Percentiles rank a stretch among this genome's conserved stretches.
phyloP scores from a whole-genome alignment of 2,113 vertebrate genomes.

The Eptesicus fuscus region DNA sequence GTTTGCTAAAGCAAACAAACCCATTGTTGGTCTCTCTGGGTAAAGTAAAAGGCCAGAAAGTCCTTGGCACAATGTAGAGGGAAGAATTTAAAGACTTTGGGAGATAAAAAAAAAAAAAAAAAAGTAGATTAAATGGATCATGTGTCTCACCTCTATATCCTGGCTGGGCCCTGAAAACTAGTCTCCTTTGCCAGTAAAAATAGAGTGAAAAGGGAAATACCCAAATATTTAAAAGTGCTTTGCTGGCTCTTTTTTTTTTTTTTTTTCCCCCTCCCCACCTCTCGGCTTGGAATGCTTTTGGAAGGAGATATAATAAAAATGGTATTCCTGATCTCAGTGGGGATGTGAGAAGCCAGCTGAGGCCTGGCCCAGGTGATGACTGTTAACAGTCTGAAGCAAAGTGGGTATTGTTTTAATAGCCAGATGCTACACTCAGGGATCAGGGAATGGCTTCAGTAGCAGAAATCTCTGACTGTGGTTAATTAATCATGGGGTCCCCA shows the following conservation, averaged over 20 bases:
- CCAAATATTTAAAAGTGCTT: constrained; percentile 48
- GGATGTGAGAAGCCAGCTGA: constrained; percentile 33
- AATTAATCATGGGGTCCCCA: constrained; percentile 71
- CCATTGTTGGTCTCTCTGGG: neutral
- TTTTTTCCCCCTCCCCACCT: fast-evolving
- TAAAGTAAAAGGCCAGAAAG: neutral
- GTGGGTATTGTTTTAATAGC: constrained; percentile 68
- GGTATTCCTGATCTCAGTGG: constrained; percentile 51
- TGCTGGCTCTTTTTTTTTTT: neutral
- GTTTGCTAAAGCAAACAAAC: constrained; percentile 36
- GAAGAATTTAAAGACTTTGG: constrained; percentile 37
- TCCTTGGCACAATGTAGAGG: neutral
- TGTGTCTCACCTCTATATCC: neutral
- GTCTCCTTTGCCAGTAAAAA: constrained; percentile 36
- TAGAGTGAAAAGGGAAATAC: constrained; percentile 7
- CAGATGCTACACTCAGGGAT: constrained; percentile 64
- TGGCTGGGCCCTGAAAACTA: constrained; percentile 10
- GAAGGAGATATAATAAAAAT: constrained; percentile 41
- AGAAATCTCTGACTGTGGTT: constrained; percentile 65
- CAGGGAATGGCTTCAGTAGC: constrained; percentile 51
- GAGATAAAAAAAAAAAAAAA: neutral
- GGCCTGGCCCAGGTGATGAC: constrained; percentile 63
- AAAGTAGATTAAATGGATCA: constrained; percentile 4
- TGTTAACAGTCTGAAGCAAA: constrained; percentile 57
- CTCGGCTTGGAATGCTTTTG: neutral